phyloP scores from a whole-genome alignment of 2,797 vertebrate species.

The Periparus ater region DNA sequence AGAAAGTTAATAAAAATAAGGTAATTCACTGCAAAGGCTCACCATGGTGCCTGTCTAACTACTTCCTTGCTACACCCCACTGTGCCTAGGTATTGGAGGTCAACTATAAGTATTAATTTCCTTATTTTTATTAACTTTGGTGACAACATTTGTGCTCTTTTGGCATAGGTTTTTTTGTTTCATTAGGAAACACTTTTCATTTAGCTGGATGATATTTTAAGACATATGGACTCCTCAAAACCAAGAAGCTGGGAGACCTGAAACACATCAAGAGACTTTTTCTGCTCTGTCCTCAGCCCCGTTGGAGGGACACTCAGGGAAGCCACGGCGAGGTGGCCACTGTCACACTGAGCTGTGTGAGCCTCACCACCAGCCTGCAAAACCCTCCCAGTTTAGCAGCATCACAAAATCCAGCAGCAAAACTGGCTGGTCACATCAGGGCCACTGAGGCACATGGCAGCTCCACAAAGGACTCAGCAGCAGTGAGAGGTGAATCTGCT shows the following conservation, averaged over 20 bases:
- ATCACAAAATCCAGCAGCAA: fast-evolving
- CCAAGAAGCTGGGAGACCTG: not conserved
- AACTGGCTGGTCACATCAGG: not conserved
- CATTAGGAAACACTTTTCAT: not conserved
- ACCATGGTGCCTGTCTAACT: slow-evolving; percentile 62
- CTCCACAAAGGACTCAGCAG: not conserved
- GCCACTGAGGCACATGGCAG: fast-evolving
- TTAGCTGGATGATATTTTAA: not conserved
- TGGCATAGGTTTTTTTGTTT: not conserved
- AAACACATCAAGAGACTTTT: not conserved
- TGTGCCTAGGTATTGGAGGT: slow-evolving; percentile 49
- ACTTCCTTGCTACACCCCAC: slow-evolving; percentile 63
- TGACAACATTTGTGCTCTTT: not conserved
- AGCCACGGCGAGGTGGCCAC: not conserved
- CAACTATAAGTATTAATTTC: slow-evolving; percentile 33
- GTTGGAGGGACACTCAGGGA: not conserved
- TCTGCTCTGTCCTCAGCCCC: fast-evolving
- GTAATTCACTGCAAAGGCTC: slow-evolving; percentile 62
- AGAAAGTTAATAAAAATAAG: slow-evolving; percentile 67
- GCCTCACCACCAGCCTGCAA: not conserved
- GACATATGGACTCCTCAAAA: not conserved
- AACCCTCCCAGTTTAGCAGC: fast-evolving
- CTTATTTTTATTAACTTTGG: slow-evolving; percentile 18
- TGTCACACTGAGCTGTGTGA: fast-evolving
- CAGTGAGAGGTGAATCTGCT: not conserved